Conservation (phyloP, 2,888 invertebrate genomes). For the Syritta pipiens region DNA sequence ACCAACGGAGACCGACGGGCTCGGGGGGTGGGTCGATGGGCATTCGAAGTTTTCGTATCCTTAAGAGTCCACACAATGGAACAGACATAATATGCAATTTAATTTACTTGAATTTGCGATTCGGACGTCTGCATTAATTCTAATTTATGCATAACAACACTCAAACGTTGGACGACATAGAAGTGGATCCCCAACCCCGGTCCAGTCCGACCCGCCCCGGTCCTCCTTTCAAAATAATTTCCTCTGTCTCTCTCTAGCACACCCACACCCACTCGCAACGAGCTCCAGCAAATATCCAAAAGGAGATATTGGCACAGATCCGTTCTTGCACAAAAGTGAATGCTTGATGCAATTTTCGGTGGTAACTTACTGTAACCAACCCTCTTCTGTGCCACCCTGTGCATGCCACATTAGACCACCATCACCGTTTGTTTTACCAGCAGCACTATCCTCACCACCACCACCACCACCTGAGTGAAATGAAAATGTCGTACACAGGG, state of each 20-base stretch:
- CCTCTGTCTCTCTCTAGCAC: not conserved
- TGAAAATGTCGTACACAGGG: conserved; percentile 66
- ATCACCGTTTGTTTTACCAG: conserved; percentile 65
- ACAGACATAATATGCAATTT: conserved; percentile 71
- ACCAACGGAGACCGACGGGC: no score
- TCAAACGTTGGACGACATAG: conserved; percentile 72
- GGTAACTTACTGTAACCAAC: conserved; percentile 67
- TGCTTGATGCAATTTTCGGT: conserved; percentile 68
- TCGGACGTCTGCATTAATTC: conserved; percentile 73
- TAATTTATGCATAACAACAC: conserved; percentile 74
- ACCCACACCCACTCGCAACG: not conserved
- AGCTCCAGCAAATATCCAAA: conserved; percentile 31
- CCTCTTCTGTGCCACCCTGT: conserved; percentile 57
- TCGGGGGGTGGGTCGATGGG: not conserved
- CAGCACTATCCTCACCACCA: conserved; percentile 41
- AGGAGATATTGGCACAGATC: conserved; percentile 68
- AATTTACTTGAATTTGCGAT: conserved; percentile 72
- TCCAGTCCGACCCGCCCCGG: no score
- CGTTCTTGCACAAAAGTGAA: conserved; percentile 68
- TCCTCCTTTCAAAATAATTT: not conserved
- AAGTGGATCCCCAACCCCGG: conserved; percentile 30
- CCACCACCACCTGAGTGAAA: conserved; percentile 59
- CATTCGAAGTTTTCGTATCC: conserved; percentile 53
- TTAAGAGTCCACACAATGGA: conserved; percentile 65
- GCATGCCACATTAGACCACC: conserved; percentile 54